These are phyloP conservation scores for Paramisgurnus dabryanus DNA, from an alignment of 2,113 vertebrate species.

Conservation along the genomic window DNA sequence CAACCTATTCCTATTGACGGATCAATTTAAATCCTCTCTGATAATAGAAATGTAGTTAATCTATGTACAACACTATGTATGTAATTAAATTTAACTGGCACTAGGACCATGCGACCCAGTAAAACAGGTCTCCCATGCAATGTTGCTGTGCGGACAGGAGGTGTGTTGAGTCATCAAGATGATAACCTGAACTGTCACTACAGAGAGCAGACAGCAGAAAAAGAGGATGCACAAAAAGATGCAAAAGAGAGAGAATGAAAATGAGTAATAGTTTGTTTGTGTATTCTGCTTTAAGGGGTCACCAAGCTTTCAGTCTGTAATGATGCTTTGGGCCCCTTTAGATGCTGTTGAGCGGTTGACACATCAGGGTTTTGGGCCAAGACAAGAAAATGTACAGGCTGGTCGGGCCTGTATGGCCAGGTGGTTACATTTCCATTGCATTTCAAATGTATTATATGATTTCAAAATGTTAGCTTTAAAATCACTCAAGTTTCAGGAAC, in stretches of 20 bases:
- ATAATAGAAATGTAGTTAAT: too few relatives aligned
- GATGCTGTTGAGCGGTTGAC: neutral
- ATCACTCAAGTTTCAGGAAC: neutral
- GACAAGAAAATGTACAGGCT: neutral
- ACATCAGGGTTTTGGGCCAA: slow-evolving; percentile 3
- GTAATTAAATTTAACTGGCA: neutral
- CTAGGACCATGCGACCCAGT: slow-evolving; percentile 44
- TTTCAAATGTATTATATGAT: neutral
- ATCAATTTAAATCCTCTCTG: too few relatives aligned
- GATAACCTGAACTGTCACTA: slow-evolving; percentile 40
- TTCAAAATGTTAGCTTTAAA: neutral
- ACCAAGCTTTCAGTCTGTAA: slow-evolving; percentile 4
- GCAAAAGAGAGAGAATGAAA: neutral
- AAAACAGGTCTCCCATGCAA: neutral
- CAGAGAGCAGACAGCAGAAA: slow-evolving; percentile 9
- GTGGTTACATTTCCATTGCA: neutral
- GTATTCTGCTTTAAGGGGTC: slow-evolving; percentile 6
- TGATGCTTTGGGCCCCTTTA: neutral
- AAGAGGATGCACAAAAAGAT: neutral
- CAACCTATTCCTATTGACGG: too few relatives aligned
- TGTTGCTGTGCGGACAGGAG: slow-evolving; percentile 40
- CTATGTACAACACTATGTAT: neutral
- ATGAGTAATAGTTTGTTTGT: neutral
- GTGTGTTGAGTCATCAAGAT: slow-evolving; percentile 50
- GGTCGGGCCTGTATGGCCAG: neutral